phyloP scores from a whole-genome alignment of 2,797 vertebrate species.

The Mus spretus region DNA sequence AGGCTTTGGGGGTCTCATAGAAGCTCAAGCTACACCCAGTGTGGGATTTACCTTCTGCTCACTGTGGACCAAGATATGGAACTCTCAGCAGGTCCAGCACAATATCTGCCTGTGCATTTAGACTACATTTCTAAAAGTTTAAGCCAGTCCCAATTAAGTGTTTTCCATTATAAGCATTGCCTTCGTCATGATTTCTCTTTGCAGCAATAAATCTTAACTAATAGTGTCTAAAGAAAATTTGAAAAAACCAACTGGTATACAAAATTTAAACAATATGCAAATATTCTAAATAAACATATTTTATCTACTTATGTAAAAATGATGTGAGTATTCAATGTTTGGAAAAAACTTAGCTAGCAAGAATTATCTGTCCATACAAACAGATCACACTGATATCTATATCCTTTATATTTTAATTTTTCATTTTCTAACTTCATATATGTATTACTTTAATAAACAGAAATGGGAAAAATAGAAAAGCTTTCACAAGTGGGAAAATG shows the following conservation, averaged over 20 bases:
- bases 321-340: background rate
- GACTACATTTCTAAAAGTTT: background rate
- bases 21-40: no score
- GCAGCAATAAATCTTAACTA: background rate
- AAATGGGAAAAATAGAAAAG: background rate
- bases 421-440: background rate
- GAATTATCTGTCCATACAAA: background rate
- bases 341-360: background rate
- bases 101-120: background rate
- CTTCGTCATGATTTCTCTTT: background rate
- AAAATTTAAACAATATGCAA: background rate
- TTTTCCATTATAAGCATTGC: background rate
- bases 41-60: no score
- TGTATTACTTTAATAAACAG: background rate
- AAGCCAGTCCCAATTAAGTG: background rate
- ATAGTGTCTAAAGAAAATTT: background rate
- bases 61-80: background rate
- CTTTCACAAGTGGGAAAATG: constrained; percentile 22
- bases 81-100: background rate
- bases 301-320: background rate
- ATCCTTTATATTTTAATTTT: constrained; percentile 23
- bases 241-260: background rate
- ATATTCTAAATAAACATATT: background rate
- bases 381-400: background rate
- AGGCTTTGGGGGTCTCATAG: no score